Evolutionary conservation across 1,140 invertebrate species (phyloP).

Genomic region (Dinoponera quadriceps): DNA sequence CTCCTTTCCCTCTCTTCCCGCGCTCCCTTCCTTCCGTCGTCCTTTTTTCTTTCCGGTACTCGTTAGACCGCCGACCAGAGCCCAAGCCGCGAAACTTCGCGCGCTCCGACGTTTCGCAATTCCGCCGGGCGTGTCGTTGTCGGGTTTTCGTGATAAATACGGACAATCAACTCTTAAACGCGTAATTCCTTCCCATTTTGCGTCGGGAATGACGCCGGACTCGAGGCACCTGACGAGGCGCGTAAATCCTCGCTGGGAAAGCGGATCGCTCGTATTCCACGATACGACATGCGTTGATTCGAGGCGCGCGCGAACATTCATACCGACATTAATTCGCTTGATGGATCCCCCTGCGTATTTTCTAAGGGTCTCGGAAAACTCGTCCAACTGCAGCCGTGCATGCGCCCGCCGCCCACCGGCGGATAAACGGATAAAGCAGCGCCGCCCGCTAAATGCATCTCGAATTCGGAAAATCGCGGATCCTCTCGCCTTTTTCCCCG

Average conservation of each 20-base stretch:
- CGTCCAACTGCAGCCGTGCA: neutral
- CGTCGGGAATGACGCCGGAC: no score
- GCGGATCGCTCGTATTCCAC: no score
- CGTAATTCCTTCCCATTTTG: constrained; percentile 21
- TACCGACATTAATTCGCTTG: neutral
- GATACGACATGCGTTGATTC: neutral
- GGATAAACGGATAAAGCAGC: neutral
- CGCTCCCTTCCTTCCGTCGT: neutral
- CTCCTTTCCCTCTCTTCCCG: neutral
- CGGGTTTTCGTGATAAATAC: constrained; percentile 33
- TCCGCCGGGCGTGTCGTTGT: constrained; percentile 28
- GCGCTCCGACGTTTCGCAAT: constrained; percentile 51
- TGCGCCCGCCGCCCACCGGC: no score
- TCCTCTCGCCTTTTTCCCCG: neutral
- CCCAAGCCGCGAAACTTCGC: constrained; percentile 54
- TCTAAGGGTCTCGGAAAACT: neutral
- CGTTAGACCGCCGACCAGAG: constrained; percentile 24
- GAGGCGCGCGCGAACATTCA: neutral
- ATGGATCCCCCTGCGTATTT: no score
- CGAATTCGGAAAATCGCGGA: constrained; percentile 13
- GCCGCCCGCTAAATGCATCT: neutral
- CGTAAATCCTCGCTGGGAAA: neutral
- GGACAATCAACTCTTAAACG: constrained; percentile 45
- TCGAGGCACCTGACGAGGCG: neutral
- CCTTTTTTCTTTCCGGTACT: constrained; percentile 8